Conservation (phyloP, 2,113 vertebrate genomes). For the Neotragus pygmaeus region DNA sequence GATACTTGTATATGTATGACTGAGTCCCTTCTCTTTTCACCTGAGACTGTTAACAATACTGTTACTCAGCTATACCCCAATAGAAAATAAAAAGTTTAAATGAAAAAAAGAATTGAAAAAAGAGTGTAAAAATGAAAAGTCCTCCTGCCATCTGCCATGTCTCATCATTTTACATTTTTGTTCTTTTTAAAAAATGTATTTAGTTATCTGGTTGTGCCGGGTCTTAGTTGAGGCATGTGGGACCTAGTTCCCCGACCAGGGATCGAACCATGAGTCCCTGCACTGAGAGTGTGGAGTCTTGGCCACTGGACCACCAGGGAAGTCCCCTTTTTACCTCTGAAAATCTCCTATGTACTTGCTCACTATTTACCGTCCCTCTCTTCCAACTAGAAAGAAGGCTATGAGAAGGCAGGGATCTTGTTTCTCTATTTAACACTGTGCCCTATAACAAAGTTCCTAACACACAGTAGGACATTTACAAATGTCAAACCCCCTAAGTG, state of each 20-base stretch:
- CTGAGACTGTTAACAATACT: not conserved
- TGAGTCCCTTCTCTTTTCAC: not conserved
- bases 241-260: not conserved
- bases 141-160: not conserved
- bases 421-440: not conserved
- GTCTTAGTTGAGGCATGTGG: not conserved
- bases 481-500: accelerated
- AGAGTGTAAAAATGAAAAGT: not conserved
- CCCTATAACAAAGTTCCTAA: not conserved
- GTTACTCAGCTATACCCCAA: not conserved
- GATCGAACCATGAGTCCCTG: not conserved
- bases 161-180: not conserved
- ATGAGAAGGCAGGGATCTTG: not conserved
- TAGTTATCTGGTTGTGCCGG: not conserved
- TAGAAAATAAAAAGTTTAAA: not conserved
- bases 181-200: not conserved
- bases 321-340: not conserved
- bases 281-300: not conserved
- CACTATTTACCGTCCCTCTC: not conserved
- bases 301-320: not conserved
- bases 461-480: not conserved
- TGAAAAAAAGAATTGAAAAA: not conserved
- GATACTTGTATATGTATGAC: not conserved
- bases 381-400: not conserved
- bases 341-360: not conserved